Conservation (phyloP, 2,113 vertebrate genomes). For the Baryphthengus martii region DNA sequence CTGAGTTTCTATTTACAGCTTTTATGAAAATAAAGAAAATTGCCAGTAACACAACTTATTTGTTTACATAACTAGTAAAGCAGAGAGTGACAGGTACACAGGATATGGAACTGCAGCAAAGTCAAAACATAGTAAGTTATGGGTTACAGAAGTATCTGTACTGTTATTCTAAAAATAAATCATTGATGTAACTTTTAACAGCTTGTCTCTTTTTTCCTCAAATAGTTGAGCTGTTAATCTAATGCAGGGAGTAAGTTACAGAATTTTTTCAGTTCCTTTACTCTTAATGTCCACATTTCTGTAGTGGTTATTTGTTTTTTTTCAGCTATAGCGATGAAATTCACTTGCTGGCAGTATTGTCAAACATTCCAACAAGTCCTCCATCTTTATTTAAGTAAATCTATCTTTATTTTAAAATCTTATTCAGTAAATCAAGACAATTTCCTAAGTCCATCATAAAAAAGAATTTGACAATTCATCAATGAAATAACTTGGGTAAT, state of each 20-base stretch:
- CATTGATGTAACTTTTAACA: conserved; percentile 20
- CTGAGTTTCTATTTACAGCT: background rate
- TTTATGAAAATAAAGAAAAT: background rate
- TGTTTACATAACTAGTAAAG: background rate
- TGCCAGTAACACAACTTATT: background rate
- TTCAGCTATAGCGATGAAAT: background rate
- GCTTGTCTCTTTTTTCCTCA: background rate
- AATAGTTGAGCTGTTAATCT: conserved; percentile 17
- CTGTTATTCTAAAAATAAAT: background rate
- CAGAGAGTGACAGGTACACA: background rate
- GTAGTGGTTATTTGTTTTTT: background rate
- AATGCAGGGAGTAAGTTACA: background rate
- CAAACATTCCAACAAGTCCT: background rate
- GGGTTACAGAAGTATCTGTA: background rate
- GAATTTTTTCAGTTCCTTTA: background rate
- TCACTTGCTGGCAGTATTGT: background rate
- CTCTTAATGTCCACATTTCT: background rate
- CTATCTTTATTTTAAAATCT: too few relatives aligned
- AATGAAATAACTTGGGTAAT: background rate
- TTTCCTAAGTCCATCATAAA: background rate
- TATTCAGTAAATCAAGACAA: background rate
- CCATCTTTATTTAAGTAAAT: background rate
- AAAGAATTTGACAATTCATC: background rate
- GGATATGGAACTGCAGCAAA: background rate
- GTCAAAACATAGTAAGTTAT: background rate